Evolutionary conservation across 2,113 vertebrate genomes (phyloP).

Genomic region (Lucifuga dentata): DNA sequence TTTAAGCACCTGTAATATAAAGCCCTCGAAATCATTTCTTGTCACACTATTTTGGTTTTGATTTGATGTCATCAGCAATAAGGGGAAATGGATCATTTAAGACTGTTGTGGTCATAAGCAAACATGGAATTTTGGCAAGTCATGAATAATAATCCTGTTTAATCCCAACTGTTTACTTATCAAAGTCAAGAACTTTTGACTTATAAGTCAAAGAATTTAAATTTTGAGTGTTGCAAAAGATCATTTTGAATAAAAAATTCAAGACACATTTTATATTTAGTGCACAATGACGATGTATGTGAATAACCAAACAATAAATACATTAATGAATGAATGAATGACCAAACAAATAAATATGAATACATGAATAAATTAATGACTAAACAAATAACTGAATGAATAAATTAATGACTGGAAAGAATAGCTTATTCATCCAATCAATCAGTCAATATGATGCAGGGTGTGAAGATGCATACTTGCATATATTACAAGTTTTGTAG

Average conservation of each 20-base stretch:
- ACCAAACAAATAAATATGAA: not conserved
- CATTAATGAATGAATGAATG: not conserved
- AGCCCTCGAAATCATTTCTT: constrained; percentile 66
- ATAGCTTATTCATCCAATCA: too few relatives aligned
- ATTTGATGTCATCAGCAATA: constrained; percentile 63
- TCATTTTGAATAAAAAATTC: too few relatives aligned
- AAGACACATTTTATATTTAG: too few relatives aligned
- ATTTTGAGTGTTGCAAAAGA: constrained; percentile 3
- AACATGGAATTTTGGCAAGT: constrained; percentile 23
- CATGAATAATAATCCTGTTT: constrained; percentile 6
- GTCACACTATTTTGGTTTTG: constrained; percentile 67
- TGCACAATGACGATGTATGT: too few relatives aligned
- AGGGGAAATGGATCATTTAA: constrained; percentile 36
- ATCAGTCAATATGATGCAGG: too few relatives aligned
- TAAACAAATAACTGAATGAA: too few relatives aligned
- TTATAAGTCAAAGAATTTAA: not conserved
- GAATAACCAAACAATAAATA: too few relatives aligned
- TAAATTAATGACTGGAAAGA: not conserved
- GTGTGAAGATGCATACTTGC: too few relatives aligned
- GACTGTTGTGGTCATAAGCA: constrained; percentile 41
- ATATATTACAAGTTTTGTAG: too few relatives aligned
- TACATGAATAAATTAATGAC: not conserved
- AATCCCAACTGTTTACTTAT: constrained; percentile 6
- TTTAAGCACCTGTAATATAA: constrained; percentile 69
- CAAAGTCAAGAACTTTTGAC: not conserved